Conservation (phyloP, 2,888 invertebrate genomes). For the Andrena minutula region DNA sequence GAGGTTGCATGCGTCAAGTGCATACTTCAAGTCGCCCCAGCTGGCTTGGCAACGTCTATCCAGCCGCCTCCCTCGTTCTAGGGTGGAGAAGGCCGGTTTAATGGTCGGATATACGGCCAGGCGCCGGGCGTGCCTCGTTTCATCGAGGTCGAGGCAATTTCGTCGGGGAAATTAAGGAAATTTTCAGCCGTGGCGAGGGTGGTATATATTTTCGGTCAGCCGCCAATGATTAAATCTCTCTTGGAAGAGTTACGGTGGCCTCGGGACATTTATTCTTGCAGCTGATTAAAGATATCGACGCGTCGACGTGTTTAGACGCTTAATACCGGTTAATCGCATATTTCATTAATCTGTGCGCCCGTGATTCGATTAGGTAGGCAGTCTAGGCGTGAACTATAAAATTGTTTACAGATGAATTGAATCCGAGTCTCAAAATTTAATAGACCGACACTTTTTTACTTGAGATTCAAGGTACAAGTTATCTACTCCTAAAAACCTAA, state of each 20-base stretch:
- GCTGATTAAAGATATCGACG: constrained; percentile 31
- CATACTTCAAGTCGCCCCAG: constrained; percentile 79
- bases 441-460: neutral
- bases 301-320: neutral
- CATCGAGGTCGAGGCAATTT: constrained; percentile 69
- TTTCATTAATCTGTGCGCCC: neutral
- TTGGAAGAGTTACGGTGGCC: constrained; percentile 33
- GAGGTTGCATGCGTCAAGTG: constrained; percentile 81
- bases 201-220: constrained; percentile 64
- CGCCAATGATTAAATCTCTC: constrained; percentile 56
- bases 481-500: neutral
- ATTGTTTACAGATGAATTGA: too few species aligned
- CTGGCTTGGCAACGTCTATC: constrained; percentile 63
- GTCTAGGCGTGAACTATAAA: too few species aligned
- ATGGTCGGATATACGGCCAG: constrained; percentile 60
- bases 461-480: neutral
- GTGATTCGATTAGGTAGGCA: too few species aligned
- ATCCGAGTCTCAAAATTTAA: too few species aligned
- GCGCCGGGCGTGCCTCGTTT: constrained; percentile 50
- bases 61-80: constrained; percentile 42
- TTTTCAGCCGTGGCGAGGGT: constrained; percentile 59
- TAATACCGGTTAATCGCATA: neutral
- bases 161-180: constrained; percentile 69
- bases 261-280: constrained; percentile 14
- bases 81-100: constrained; percentile 57